Percentiles rank a stretch among this genome's conserved stretches.
phyloP scores from a whole-genome alignment of 1,140 invertebrate species.

The Polypedilum vanderplanki region DNA sequence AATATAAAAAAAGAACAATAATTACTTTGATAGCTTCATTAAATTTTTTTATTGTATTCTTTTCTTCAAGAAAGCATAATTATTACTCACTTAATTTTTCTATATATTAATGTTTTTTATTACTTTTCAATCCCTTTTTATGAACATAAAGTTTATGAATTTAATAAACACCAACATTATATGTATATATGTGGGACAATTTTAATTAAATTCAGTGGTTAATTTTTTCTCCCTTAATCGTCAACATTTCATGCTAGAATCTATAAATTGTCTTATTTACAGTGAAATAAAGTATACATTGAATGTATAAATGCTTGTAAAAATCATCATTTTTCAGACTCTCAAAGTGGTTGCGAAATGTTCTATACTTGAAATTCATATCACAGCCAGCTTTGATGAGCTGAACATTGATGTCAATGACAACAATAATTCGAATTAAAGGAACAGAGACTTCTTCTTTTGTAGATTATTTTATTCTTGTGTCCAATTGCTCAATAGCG shows the following conservation, averaged over 20 bases:
- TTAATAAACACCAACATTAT: neutral
- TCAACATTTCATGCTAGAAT: too few relatives aligned
- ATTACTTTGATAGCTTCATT: neutral
- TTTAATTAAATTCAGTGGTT: too few relatives aligned
- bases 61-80: neutral
- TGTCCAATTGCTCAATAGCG: neutral
- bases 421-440: conserved; percentile 23
- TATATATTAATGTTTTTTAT: neutral
- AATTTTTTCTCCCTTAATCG: too few relatives aligned
- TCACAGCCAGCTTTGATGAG: conserved; percentile 84
- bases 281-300: too few relatives aligned
- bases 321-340: neutral
- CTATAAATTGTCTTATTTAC: too few relatives aligned
- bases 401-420: conserved; percentile 34
- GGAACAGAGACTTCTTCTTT: neutral
- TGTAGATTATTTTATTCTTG: neutral
- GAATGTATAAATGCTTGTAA: too few relatives aligned
- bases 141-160: neutral
- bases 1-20: neutral
- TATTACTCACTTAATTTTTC: neutral
- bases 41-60: neutral
- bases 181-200: too few relatives aligned
- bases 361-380: conserved; percentile 58
- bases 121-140: conserved; percentile 18
- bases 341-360: conserved; percentile 76